These are phyloP conservation scores for Staurois parvus DNA, from an alignment of 2,797 vertebrate species.

Conservation along the genomic window DNA sequence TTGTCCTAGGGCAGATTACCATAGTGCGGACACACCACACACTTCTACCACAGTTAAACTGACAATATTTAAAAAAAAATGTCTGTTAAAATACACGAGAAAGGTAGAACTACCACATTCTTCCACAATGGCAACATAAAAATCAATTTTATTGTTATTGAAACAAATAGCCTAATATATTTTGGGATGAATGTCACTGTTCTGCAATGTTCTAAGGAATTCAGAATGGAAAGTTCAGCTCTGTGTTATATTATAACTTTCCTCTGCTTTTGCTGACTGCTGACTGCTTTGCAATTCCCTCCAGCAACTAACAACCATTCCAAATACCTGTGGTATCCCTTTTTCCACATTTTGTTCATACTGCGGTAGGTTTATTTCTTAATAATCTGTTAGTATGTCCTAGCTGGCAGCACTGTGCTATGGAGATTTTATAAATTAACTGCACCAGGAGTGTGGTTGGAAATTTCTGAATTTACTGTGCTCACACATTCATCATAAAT, in stretches of 20 bases:
- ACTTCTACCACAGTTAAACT: neutral
- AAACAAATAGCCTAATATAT: neutral
- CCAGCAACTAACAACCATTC: conserved; percentile 32
- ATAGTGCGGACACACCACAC: neutral
- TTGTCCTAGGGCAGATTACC: neutral
- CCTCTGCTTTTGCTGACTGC: conserved; percentile 41
- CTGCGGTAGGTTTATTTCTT: conserved; percentile 61
- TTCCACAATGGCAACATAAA: neutral
- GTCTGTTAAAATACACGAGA: neutral
- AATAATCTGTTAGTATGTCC: conserved; percentile 56
- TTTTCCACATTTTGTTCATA: conserved; percentile 59
- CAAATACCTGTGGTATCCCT: conserved; percentile 59
- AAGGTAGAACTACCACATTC: neutral
- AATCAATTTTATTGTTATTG: conserved; percentile 15
- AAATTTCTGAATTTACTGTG: conserved; percentile 40
- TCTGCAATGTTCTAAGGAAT: conserved; percentile 12
- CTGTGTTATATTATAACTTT: conserved; percentile 42
- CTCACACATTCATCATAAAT: conserved; percentile 40
- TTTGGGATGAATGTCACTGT: conserved; percentile 7
- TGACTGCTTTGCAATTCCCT: conserved; percentile 45
- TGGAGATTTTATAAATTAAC: conserved; percentile 28
- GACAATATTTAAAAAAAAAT: no score
- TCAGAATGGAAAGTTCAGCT: neutral
- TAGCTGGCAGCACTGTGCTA: conserved; percentile 41
- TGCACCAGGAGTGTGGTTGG: conserved; percentile 49